Evolutionary conservation across 2,888 invertebrate genomes (phyloP), one percentile per base, ranked within the genome.

Genomic region (Panopea generosa): DNA sequence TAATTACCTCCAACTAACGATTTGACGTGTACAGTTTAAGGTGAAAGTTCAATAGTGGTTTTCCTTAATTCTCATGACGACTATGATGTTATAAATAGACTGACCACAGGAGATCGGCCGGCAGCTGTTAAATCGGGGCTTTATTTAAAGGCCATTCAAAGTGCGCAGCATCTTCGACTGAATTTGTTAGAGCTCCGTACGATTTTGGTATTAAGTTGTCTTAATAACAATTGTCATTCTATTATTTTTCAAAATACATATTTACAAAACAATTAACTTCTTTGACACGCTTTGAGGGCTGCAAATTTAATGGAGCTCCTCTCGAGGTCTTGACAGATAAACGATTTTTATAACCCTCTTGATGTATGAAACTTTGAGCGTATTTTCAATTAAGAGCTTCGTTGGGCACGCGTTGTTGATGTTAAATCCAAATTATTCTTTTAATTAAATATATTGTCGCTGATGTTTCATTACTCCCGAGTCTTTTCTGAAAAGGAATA

Each of bases 191-290:
- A 55, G 63, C 52, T 59, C 69, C 60, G 53, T 66, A 70, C 63
- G 60, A 55, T 69, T 55, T 29, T 50, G 61, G 43, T 59, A 53
- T 75, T 59, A 70, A 63, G 43, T 60, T 75, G 70, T 70, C 75
- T 22, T 65, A 66, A 66, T 47, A 70, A 75, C 70, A 70, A 75
- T 75, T 29, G 43, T n/a, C 50, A 29, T 43, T 26, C 56, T 66
- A 75, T 70, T 66, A 66, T 70, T 62, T 70, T 40, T 49, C 47
- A 65, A 75, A 75, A 75, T 66, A 75, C 75, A 75, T 75, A 75
- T 75, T 75, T 75, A 75, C 75, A 75, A 70, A 75, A 70, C 70
- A 75, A 63, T 78, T 73, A 72, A 69, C 50, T 69, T 50, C 70
- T 75, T 70, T 75, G 75, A 70, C 75, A 70, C 70, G 75, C 75